Evolutionary conservation across 1,140 invertebrate species (phyloP).

Genomic region (Phenacoccus solenopsis): DNA sequence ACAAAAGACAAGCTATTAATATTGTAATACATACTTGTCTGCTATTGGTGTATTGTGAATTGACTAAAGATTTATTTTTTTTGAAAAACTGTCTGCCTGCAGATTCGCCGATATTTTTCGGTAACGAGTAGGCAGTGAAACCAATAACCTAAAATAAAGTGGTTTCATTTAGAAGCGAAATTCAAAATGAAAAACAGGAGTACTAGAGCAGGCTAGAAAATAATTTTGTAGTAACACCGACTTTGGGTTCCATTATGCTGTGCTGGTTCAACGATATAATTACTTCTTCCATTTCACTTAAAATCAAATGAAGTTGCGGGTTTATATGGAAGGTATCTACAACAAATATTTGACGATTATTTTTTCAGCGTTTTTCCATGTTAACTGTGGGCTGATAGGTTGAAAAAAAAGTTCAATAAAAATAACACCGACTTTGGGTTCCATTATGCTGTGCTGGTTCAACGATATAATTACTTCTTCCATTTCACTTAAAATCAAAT

Average conservation of each 20-base stretch:
- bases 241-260: constrained; percentile 79
- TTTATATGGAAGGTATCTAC: constrained; percentile 87
- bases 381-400: no score
- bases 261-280: constrained; percentile 81
- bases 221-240: constrained; percentile 28
- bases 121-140: constrained; percentile 74
- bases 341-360: constrained; percentile 32
- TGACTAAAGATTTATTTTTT: constrained; percentile 73
- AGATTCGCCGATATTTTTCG: constrained; percentile 52
- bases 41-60: constrained; percentile 85
- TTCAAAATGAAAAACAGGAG: background rate
- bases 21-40: constrained; percentile 54
- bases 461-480: constrained; percentile 76
- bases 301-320: constrained; percentile 68
- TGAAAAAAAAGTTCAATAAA: background rate
- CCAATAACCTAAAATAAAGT: constrained; percentile 55
- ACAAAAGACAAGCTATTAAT: background rate
- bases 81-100: constrained; percentile 69
- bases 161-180: background rate
- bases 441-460: constrained; percentile 81
- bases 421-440: constrained; percentile 31
- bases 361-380: no score
- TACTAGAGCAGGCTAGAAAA: background rate
- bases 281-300: constrained; percentile 72
- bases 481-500: constrained; percentile 63